Base-by-base conservation (phyloP, 1,140 invertebrate genomes). In the Mycetomoellerius zeteki region DNA sequence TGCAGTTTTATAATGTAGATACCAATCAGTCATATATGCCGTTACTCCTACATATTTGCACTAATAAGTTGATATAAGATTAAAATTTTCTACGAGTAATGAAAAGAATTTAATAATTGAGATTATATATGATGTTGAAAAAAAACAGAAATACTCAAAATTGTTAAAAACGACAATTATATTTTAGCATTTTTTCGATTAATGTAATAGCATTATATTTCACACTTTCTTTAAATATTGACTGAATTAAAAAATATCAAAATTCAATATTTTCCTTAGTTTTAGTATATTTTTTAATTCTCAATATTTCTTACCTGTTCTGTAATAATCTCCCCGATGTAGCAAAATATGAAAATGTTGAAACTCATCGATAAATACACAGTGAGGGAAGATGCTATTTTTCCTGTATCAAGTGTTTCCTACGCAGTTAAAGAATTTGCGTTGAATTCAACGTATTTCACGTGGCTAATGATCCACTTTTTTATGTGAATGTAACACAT, bases 301-400 rank as follows among this genome's bases (percentile, higher is more conserved):
- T 21, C 5, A 10, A 81, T 27, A 37, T 50, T 43, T 10, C 12
- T 86, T 91, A 93, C 92, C 90, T 93, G 72, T 76, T 73, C 72
- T 30, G 87, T 85, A 5, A 92, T 30, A 77, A 85, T 84, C 84
- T 93, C 89, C 3, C 92, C 90, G 27, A 93, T 89, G 30, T 91
- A 92, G 69, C 92, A 93, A 88, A 88, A 93, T 82, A 92, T 86
- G 37, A 92, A 93, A 75, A 92, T 90, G 80, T 93, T 92, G 14
- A 89, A 89, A 27, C 24, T 16, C 30, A 89, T 71, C 0, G 91
- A 90, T 21, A 85, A 69, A 33, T 93, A 88, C 52, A 93, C 12
- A 21, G 91, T 88, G 21, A 50, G 50, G 16, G 89, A 93, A 8
- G 82, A 65, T 4, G 58, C 56, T 30, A 86, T 16, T 60, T 56